phyloP scores from a whole-genome alignment of 2,888 invertebrate genomes.

The Netelia fuscicornis region DNA sequence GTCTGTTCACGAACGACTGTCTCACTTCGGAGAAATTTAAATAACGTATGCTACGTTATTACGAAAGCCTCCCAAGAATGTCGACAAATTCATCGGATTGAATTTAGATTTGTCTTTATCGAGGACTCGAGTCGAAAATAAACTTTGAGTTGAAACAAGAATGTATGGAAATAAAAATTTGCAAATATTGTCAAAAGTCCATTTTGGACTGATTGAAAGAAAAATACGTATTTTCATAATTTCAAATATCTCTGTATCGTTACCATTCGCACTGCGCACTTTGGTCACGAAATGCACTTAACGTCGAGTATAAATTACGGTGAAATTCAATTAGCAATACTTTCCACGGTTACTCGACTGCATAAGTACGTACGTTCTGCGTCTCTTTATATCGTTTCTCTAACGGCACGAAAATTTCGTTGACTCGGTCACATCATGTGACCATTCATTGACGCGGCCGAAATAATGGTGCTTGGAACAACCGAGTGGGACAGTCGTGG shows the following conservation, averaged over 20 bases:
- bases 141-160: background rate
- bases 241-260: background rate
- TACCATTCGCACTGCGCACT: slow-evolving; percentile 4
- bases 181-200: background rate
- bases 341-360: slow-evolving; percentile 45
- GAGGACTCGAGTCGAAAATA: background rate
- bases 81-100: too few species aligned
- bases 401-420: slow-evolving; percentile 39
- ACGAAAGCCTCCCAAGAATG: background rate
- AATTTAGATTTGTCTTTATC: too few species aligned
- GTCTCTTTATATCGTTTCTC: slow-evolving; percentile 16
- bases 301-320: slow-evolving; percentile 42
- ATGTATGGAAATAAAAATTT: background rate
- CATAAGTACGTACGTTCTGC: slow-evolving; percentile 7
- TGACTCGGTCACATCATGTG: slow-evolving; percentile 14
- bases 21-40: slow-evolving; percentile 34
- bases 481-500: slow-evolving; percentile 54
- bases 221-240: background rate
- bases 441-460: slow-evolving; percentile 34
- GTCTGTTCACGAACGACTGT: slow-evolving; percentile 76
- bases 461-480: slow-evolving; percentile 17
- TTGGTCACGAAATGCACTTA: slow-evolving; percentile 21
- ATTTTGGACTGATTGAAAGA: background rate
- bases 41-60: background rate
- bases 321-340: slow-evolving; percentile 61